phyloP scores from a whole-genome alignment of 2,888 invertebrate species.

The Mythimna albipuncta region DNA sequence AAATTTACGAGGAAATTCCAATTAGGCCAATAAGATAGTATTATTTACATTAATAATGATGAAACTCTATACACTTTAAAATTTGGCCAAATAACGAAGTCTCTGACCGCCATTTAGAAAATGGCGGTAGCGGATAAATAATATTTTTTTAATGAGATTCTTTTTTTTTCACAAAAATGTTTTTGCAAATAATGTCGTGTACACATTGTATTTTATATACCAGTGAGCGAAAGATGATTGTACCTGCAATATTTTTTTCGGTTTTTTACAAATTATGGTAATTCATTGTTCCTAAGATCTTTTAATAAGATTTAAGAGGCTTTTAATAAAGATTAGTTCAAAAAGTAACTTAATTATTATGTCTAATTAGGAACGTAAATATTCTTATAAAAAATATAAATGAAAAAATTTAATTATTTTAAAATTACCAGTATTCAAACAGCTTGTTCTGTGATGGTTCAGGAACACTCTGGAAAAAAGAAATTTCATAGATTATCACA shows the following conservation, averaged over 20 bases:
- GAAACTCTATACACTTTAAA: constrained; percentile 48
- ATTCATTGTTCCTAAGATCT: too few relatives aligned
- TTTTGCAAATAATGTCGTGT: background rate
- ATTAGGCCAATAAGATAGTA: constrained; percentile 55
- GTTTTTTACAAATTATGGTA: background rate
- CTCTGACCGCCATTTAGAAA: constrained; percentile 1
- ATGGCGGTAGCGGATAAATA: background rate
- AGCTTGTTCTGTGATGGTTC: background rate
- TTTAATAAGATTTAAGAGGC: too few relatives aligned
- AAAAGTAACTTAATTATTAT: too few relatives aligned
- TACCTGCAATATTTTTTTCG: background rate
- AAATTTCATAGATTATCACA: background rate
- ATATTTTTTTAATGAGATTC: constrained; percentile 15
- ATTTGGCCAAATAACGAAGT: constrained; percentile 37
- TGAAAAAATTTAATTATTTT: background rate
- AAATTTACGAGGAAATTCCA: constrained; percentile 21
- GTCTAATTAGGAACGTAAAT: too few relatives aligned
- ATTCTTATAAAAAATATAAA: too few relatives aligned
- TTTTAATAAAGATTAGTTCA: too few relatives aligned
- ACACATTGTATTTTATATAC: constrained; percentile 7
- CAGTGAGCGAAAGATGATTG: background rate
- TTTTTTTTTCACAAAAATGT: background rate
- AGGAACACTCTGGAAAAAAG: constrained; percentile 25
- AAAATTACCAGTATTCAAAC: constrained; percentile 13
- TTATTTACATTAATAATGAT: constrained; percentile 60